Evolutionary conservation across 2,113 vertebrate genomes (phyloP), one percentile per base, ranked within the genome.

Genomic region (Megaleporinus macrocephalus): DNA sequence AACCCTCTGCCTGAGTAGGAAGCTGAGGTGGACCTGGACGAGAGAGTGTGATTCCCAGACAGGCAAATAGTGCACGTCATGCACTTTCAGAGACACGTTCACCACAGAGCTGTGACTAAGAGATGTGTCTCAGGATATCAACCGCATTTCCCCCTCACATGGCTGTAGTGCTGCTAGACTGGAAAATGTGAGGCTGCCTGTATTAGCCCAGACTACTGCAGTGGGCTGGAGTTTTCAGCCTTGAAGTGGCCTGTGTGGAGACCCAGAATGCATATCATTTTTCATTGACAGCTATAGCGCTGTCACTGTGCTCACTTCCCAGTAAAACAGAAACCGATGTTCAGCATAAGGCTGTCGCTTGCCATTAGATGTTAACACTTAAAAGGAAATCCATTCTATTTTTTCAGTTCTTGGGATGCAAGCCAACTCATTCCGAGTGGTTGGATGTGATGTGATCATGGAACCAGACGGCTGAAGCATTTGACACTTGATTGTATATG

Each of bases 31-130:
- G 59, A 47, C 66, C 68, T 83, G 49, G 74, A 83, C n/a, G 78
- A 70, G 68, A 65, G 62, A 75, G 27, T 14, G 44, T 33, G 69
- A 79, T 77, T 82, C 75, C 88, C 53, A 78, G 63, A 75, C 18
- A 84, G 57, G 77, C 36, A 49, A 68, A 77, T 33, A 82, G 59
- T 73, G 73, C 29, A 51, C 65, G 83, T 59, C 59, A 78, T 61
- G 55, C 29, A 74, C 11, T 44, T 44, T 44, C 36, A 61, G 65
- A 82, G 61, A 86, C 77, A 47, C 80, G 33, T 70, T 83, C 62
- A 83, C 65, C 16, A 41, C 49, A 81, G 85, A 86, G 84, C 74
- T 72, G 80, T 88, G 89, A 91, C 84, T 70, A 68, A 68, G n/a
- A 65, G 71, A 71, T 30, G 51, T 41, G 75, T 85, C 73, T 78